Base-by-base conservation (phyloP, 2,888 invertebrate species). In the Agapetus fuscipes region DNA sequence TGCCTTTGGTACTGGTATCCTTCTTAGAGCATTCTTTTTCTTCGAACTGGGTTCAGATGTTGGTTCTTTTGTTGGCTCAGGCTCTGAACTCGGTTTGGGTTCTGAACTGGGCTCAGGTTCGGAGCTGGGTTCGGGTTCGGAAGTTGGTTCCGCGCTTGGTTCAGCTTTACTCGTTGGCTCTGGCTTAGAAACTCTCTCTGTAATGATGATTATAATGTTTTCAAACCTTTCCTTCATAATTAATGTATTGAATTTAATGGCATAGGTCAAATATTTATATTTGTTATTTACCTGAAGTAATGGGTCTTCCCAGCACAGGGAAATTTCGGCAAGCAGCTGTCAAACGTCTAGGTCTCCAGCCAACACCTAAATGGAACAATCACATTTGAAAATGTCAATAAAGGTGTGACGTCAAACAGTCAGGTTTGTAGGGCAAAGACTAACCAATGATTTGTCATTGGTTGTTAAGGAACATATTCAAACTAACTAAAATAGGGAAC, bases 281-380 rank as follows among this genome's bases (percentile, higher is more conserved):
- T n/a, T n/a, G n/a, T n/a, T n/a, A n/a, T n/a, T n/a, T n/a, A n/a
- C n/a, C n/a, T n/a, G n/a, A n/a, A 17, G 38, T 32, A 11, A 61
- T 46, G 2, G 61, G 54, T 1, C 64, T 60, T 24, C 66, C 66
- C 2, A 70, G 32, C 0, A 78, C 68, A 1, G 90, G 90, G 58
- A 87, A 87, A 52, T 86, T 83, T 53, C 82, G 82, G 56, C 90
- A 90, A 36, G 75, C 71, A 13, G 83, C 77, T 0, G 81, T 84
- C 38, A 87, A 54, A 7, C 74, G 73, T 27, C 68, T 72, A 1
- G 95, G 91, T 38, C 94, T 72, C 94, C 95, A 96, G n/a, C 96
- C 96, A 4, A 96, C 51, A 5, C 82, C 90, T 59, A 61, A 52
- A 67, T 61, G 30, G 3, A 12, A 35, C 12, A 35, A 35, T n/a